These are phyloP conservation scores for Acinonyx jubatus DNA, from an alignment of 2,113 vertebrate genomes.

Conservation along the genomic window DNA sequence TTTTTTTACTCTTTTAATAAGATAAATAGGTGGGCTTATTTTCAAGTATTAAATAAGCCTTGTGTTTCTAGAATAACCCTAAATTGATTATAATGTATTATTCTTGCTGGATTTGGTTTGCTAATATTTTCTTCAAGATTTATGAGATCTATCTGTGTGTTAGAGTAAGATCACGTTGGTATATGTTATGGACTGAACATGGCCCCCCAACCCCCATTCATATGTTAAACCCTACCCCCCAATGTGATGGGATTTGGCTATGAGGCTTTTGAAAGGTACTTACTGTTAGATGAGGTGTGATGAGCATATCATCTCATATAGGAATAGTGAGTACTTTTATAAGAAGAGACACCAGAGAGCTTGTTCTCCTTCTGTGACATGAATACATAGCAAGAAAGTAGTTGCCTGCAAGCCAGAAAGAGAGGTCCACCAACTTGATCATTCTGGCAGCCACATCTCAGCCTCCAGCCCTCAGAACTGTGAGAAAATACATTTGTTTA, in stretches of 20 bases:
- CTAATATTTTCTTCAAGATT: conserved; percentile 19
- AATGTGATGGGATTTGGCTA: neutral
- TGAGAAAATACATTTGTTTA: neutral
- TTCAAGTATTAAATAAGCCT: conserved; percentile 27
- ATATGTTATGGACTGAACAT: neutral
- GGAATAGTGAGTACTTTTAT: neutral
- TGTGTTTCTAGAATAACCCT: neutral
- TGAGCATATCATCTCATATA: neutral
- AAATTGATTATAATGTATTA: neutral
- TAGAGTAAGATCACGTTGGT: neutral
- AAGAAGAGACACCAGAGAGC: neutral
- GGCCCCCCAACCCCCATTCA: neutral
- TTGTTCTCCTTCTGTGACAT: neutral
- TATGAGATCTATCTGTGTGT: neutral
- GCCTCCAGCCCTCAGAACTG: neutral
- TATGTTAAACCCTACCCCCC: neutral
- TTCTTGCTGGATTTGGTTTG: conserved; percentile 19
- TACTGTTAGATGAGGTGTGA: neutral
- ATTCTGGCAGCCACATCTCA: neutral
- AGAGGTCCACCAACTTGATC: neutral
- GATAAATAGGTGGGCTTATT: neutral
- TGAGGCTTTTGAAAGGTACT: neutral
- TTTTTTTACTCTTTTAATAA: conserved; percentile 1
- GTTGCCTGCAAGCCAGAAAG: neutral
- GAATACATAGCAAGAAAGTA: neutral